Percentiles rank a stretch among this genome's conserved stretches.
phyloP scores from a whole-genome alignment of 2,797 vertebrate genomes.

The Capromys pilorides region DNA sequence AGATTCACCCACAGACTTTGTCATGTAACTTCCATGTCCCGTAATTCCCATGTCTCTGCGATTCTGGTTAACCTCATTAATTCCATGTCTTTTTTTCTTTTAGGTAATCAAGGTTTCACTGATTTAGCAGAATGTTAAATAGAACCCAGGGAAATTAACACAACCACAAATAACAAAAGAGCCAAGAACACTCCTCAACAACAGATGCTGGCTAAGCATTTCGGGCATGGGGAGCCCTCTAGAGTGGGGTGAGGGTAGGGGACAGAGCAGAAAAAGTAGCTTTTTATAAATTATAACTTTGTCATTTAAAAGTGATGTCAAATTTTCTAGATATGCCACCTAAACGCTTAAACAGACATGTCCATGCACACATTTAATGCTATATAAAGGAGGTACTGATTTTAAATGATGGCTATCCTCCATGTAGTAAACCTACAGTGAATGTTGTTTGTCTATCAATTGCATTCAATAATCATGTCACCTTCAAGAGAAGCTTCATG shows the following conservation, averaged over 20 bases:
- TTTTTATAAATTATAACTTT: conserved; percentile 55
- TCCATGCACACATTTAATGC: neutral
- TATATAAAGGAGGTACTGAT: conserved; percentile 31
- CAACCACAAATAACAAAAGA: conserved; percentile 58
- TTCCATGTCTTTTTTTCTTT: conserved; percentile 58
- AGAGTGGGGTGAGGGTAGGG: neutral
- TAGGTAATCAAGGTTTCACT: conserved; percentile 80
- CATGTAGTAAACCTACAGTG: conserved; percentile 5
- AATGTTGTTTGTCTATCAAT: conserved; percentile 12
- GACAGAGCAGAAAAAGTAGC: conserved; percentile 68
- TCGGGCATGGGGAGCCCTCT: conserved; percentile 17
- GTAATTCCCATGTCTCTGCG: conserved; percentile 59
- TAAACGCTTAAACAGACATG: neutral
- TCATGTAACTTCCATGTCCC: conserved; percentile 47
- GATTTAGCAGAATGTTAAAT: conserved; percentile 76
- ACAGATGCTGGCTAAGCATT: conserved; percentile 46
- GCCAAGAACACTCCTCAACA: conserved; percentile 51
- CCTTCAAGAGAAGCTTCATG: conserved; percentile 27
- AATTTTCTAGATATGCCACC: neutral
- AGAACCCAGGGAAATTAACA: conserved; percentile 74
- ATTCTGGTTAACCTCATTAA: conserved; percentile 70
- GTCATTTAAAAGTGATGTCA: conserved; percentile 24
- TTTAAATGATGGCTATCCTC: neutral
- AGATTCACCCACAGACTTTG: conserved; percentile 37
- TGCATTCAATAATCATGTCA: neutral